Conservation (phyloP, 2,888 invertebrate genomes). For the Tillus elongatus region DNA sequence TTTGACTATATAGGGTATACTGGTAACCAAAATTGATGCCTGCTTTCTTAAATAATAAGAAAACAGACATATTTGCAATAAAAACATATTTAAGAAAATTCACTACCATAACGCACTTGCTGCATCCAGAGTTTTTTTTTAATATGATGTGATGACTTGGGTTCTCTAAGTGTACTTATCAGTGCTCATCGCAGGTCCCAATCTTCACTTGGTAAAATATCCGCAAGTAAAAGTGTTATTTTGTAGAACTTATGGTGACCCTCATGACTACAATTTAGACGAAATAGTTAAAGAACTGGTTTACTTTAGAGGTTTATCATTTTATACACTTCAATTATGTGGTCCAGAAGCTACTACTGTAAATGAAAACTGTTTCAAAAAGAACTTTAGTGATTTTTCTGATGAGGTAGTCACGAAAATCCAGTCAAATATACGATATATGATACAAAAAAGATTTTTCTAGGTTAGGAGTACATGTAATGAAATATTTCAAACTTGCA, state of each 20-base stretch:
- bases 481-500: constrained; percentile 49
- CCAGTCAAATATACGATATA: too few species aligned
- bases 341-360: constrained; percentile 38
- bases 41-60: too few species aligned
- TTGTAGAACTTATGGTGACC: constrained; percentile 55
- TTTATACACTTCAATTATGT: constrained; percentile 55
- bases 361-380: constrained; percentile 46
- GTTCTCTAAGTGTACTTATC: too few species aligned
- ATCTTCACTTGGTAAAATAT: background rate
- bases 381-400: constrained; percentile 53
- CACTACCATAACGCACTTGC: too few species aligned
- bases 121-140: too few species aligned
- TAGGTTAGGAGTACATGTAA: constrained; percentile 51
- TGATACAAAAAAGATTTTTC: too few species aligned
- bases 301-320: constrained; percentile 58
- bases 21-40: too few species aligned
- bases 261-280: constrained; percentile 60
- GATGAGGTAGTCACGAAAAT: constrained; percentile 47
- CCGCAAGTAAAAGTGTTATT: background rate
- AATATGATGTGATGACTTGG: too few species aligned
- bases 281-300: constrained; percentile 61
- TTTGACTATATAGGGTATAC: too few species aligned
- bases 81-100: too few species aligned
- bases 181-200: too few species aligned
- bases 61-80: too few species aligned